These are phyloP conservation scores for Tribolium madens DNA, from an alignment of 1,140 invertebrate genomes.

Conservation along the genomic window DNA sequence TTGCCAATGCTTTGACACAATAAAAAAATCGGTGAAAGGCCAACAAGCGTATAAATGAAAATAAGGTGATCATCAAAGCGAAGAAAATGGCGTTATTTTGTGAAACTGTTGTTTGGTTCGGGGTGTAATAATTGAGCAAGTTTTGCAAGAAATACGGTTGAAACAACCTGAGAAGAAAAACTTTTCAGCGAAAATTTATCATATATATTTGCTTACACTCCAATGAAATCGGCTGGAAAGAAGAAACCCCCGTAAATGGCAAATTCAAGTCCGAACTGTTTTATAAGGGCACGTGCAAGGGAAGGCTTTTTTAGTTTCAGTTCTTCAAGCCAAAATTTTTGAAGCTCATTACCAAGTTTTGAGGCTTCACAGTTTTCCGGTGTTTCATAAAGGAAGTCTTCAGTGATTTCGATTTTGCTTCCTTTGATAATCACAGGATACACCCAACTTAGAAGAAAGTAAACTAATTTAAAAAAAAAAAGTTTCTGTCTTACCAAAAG, in stretches of 20 bases:
- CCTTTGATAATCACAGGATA: conserved; percentile 61
- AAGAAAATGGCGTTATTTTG: conserved; percentile 75
- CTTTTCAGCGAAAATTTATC: too few species aligned
- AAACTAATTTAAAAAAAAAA: neutral
- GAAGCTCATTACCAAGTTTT: conserved; percentile 69
- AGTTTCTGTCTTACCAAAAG: neutral
- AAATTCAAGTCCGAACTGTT: conserved; percentile 63
- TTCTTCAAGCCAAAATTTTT: conserved; percentile 70
- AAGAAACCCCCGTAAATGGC: conserved; percentile 65
- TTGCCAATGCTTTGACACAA: conserved; percentile 82
- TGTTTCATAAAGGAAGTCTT: conserved; percentile 57
- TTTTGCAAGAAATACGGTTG: conserved; percentile 45
- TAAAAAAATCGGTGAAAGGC: conserved; percentile 74
- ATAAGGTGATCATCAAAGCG: conserved; percentile 63
- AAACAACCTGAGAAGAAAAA: conserved; percentile 48
- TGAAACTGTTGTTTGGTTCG: conserved; percentile 65
- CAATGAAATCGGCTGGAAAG: neutral
- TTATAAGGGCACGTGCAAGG: conserved; percentile 62
- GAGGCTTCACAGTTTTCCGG: conserved; percentile 55
- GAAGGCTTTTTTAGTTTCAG: conserved; percentile 60
- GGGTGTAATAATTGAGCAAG: conserved; percentile 77
- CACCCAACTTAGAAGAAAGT: conserved; percentile 61
- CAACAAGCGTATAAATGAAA: conserved; percentile 69
- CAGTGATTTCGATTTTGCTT: conserved; percentile 54
- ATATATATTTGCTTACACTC: neutral